Base-by-base conservation (phyloP, 2,797 vertebrate species). In the Phrynocephalus guinanensis region DNA sequence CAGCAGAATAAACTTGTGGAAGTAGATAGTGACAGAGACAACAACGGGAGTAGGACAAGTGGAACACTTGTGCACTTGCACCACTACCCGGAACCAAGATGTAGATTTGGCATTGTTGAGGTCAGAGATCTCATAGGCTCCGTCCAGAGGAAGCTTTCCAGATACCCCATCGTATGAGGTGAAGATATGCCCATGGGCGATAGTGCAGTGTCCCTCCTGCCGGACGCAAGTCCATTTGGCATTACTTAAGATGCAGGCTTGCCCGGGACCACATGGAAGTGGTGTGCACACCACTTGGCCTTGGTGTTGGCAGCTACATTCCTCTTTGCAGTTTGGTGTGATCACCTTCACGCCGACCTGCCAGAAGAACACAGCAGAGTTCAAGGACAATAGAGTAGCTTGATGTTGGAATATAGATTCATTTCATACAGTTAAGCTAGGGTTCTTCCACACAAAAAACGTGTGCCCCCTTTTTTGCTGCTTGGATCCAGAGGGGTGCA, bases 71-170 rank as follows among this genome's bases (percentile, higher is more conserved):
- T 94, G 94, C 82, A 96, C 82, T 0, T 97, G 95, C 91, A 93
- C 95, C 33, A 97, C 94, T 75, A 97, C 95, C 2, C 94, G 94
- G 96, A 97, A 97, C 97, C 96, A 97, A 79, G 90, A 87, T 22
- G 56, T 6, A 8, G 91, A 63, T 0, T 79, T 26, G 66, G 93
- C 92, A 0, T 96, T 89, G 7, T 95, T 95, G 78, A 96, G 78
- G 1, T 94, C 91, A 0, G 95, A 95, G 79, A 97, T 84, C 82
- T 96, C 95, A n/a, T 95, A 96, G 22, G 96, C 95, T 15, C 95
- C 97, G 1, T 88, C 90, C 20, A 66, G 60, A 20, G 77, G 89
- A 13, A 93, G 60, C 0, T 86, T 76, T 81, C 95, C 97, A 38
- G 92, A 85, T 84, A 95, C 90, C 82, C 96, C 96, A 50, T 97